A percentile compares a stretch with the other conserved stretches of the same genome.
Conservation (phyloP, 2,113 vertebrate species). For the Paratilapia polleni region DNA sequence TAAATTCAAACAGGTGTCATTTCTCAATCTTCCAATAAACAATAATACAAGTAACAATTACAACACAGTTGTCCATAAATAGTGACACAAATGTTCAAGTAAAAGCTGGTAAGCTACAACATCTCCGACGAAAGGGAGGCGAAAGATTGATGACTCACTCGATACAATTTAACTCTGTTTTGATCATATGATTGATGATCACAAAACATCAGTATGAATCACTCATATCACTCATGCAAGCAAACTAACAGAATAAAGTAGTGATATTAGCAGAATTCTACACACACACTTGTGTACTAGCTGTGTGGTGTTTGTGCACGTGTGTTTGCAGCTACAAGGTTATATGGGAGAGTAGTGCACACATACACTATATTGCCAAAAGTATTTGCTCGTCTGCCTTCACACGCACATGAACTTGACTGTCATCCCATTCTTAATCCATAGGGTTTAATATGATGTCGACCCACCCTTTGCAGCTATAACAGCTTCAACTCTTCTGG, state of each 20-base stretch:
- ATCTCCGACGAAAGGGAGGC: neutral
- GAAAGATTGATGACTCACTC: constrained; percentile 39
- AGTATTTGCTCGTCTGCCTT: no score
- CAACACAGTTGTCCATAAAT: neutral
- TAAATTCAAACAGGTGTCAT: neutral
- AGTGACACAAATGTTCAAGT: neutral
- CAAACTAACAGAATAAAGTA: constrained; percentile 54
- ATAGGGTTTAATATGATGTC: no score
- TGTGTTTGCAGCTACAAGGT: constrained; percentile 50
- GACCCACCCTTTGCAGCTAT: no score
- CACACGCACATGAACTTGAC: no score
- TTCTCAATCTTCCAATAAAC: neutral
- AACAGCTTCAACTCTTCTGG: no score
- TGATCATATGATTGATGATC: constrained; percentile 65
- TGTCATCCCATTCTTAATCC: no score
- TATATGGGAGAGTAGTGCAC: constrained; percentile 12
- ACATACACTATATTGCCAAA: no score
- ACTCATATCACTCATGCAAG: constrained; percentile 56
- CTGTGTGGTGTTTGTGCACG: neutral
- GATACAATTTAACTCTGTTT: constrained; percentile 24
- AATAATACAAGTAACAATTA: neutral
- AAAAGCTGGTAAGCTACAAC: neutral
- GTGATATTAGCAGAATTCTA: constrained; percentile 35
- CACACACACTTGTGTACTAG: neutral
- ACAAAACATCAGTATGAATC: constrained; percentile 53